A percentile compares a stretch with the other conserved stretches of the same genome.
Conservation (phyloP, 1,140 invertebrate genomes). For the Aphidius ervi region DNA sequence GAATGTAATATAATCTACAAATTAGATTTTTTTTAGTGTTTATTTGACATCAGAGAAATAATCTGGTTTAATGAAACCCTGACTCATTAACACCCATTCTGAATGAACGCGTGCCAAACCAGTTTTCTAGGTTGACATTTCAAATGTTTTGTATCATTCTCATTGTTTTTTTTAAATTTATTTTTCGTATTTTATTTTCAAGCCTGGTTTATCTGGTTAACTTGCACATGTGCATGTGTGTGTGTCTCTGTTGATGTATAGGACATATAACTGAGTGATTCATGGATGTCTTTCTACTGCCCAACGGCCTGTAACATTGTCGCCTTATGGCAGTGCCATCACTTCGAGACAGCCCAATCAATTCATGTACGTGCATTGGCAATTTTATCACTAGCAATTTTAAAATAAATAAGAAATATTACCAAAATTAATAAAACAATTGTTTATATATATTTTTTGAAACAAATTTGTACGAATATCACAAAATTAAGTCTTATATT, state of each 20-base stretch:
- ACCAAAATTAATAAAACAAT: not conserved
- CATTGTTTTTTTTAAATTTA: constrained; percentile 8
- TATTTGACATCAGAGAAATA: not conserved
- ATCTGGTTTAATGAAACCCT: not conserved
- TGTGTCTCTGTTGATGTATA: too few relatives aligned
- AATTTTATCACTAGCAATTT: constrained; percentile 13
- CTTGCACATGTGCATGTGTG: not conserved
- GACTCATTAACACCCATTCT: constrained; percentile 15
- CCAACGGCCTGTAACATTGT: constrained; percentile 47
- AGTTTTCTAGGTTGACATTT: constrained; percentile 26
- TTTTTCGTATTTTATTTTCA: constrained; percentile 15
- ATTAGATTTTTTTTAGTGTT: not conserved
- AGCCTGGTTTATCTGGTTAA: not conserved
- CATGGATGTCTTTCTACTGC: constrained; percentile 37
- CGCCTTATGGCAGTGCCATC: constrained; percentile 38
- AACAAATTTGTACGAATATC: not conserved
- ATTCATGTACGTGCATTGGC: constrained; percentile 28
- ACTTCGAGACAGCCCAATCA: constrained; percentile 25
- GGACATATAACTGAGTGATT: constrained; percentile 32
- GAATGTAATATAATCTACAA: not conserved
- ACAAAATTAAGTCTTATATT: too few relatives aligned
- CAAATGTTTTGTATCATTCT: not conserved
- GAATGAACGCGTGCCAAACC: constrained; percentile 33
- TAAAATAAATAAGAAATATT: not conserved
- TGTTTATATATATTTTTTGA: not conserved